Conservation (phyloP, 2,113 vertebrate genomes). For the Oryzias celebensis region DNA sequence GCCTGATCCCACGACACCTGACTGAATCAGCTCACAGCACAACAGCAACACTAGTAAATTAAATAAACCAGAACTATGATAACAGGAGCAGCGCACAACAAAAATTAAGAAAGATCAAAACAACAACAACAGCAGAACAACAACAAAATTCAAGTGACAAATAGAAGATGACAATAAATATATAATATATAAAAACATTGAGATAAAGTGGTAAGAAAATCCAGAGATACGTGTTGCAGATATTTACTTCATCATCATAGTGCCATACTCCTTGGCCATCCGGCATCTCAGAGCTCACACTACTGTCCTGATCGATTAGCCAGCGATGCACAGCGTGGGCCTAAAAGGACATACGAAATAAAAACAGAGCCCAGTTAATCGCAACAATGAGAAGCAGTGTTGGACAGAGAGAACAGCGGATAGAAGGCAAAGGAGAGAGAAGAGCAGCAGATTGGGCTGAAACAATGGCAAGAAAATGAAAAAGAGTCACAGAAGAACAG, state of each 20-base stretch:
- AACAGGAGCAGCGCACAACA: conserved; percentile 73
- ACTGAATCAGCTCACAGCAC: conserved; percentile 77
- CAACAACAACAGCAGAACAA: conserved; percentile 70
- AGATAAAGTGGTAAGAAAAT: conserved; percentile 72
- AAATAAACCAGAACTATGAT: conserved; percentile 74
- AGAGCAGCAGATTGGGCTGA: conserved; percentile 32
- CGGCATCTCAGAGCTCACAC: conserved; percentile 84
- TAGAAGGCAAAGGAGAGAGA: background rate
- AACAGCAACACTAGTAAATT: conserved; percentile 73
- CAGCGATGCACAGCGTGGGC: conserved; percentile 84
- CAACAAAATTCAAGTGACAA: conserved; percentile 69
- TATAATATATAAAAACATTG: conserved; percentile 59
- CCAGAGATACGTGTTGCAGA: conserved; percentile 82
- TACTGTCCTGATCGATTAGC: conserved; percentile 86
- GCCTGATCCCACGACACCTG: conserved; percentile 71
- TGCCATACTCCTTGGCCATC: conserved; percentile 85
- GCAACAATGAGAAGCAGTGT: conserved; percentile 54
- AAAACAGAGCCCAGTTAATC: conserved; percentile 82
- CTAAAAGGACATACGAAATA: conserved; percentile 84
- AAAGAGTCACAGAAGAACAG: conserved; percentile 50
- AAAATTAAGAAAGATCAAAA: conserved; percentile 67
- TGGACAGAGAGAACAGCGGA: conserved; percentile 43
- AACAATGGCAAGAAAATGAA: conserved; percentile 50
- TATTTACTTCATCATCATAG: conserved; percentile 87
- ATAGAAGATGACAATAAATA: conserved; percentile 68